These are phyloP conservation scores for Procambarus clarkii DNA, from an alignment of 1,140 invertebrate genomes.

Conservation along the genomic window DNA sequence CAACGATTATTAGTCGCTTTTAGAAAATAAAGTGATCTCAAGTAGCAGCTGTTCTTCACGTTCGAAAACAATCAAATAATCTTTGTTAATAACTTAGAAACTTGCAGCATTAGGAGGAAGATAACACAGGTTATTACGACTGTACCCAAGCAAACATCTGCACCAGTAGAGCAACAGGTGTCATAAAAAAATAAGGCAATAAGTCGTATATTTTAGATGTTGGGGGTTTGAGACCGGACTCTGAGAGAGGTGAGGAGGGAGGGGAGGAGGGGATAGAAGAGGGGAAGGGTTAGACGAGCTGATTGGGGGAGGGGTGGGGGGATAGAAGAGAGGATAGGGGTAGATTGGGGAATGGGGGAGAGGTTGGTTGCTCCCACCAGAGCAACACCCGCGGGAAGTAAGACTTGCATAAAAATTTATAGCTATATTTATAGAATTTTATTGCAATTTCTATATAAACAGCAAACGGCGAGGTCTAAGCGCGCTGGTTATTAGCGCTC, in stretches of 20 bases:
- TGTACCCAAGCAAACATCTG: too few relatives aligned
- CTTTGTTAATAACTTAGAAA: too few relatives aligned
- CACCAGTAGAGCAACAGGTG: not conserved
- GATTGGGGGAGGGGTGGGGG: not conserved
- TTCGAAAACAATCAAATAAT: too few relatives aligned
- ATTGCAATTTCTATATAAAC: constrained; percentile 55
- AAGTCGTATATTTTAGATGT: not conserved
- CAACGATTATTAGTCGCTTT: too few relatives aligned
- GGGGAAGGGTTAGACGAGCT: not conserved
- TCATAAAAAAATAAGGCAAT: not conserved
- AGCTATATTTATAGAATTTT: constrained; percentile 51
- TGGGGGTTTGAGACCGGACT: too few relatives aligned
- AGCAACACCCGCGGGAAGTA: constrained; percentile 8
- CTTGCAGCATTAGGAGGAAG: too few relatives aligned
- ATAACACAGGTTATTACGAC: too few relatives aligned
- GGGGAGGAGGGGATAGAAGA: not conserved
- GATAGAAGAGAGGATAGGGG: not conserved
- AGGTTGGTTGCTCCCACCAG: too few relatives aligned
- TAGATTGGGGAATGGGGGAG: not conserved
- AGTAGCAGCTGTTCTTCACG: too few relatives aligned
- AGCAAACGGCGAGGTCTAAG: constrained; percentile 32
- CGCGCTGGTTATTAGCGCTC: constrained; percentile 35
- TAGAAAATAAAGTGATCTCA: too few relatives aligned
- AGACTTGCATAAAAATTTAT: constrained; percentile 32
- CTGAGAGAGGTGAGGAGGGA: not conserved